phyloP scores from a whole-genome alignment of 1,140 invertebrate species.

The Anastrepha ludens region DNA sequence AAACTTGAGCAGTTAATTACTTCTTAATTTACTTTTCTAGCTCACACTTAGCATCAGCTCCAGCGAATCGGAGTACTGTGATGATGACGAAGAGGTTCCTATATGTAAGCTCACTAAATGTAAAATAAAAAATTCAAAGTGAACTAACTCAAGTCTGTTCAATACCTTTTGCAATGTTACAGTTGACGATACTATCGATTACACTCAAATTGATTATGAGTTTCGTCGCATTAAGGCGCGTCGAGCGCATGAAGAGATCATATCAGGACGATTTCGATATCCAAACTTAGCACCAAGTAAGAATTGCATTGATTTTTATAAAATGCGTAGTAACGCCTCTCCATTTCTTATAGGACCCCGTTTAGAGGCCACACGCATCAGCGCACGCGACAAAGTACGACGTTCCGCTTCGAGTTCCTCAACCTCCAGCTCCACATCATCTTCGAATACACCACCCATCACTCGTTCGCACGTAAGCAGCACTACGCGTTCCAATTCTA shows the following conservation, averaged over 20 bases:
- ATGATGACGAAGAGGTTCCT: constrained; percentile 70
- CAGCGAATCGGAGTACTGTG: constrained; percentile 71
- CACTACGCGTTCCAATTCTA: constrained; percentile 67
- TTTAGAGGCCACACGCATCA: constrained; percentile 56
- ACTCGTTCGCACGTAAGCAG: constrained; percentile 68
- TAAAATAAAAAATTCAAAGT: too few relatives aligned
- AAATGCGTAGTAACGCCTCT: not conserved
- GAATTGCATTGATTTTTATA: not conserved
- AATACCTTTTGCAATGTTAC: not conserved
- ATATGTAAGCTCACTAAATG: constrained; percentile 62
- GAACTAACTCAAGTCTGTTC: not conserved
- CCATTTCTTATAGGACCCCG: constrained; percentile 61
- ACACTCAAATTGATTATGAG: constrained; percentile 72
- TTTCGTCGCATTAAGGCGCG: constrained; percentile 70
- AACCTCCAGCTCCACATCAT: constrained; percentile 66
- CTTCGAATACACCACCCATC: constrained; percentile 58
- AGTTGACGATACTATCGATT: constrained; percentile 72
- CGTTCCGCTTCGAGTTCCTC: constrained; percentile 55
- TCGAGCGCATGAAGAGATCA: constrained; percentile 72
- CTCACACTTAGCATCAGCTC: constrained; percentile 69
- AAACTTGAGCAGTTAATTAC: too few relatives aligned
- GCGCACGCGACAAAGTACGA: constrained; percentile 44
- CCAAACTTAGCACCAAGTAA: constrained; percentile 71
- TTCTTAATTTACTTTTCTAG: constrained; percentile 58
- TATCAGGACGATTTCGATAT: constrained; percentile 72